Evolutionary conservation across 37 sponge, comb jelly and placozoan species (phyloP).

Genomic region (Lycopodina hypogea): DNA sequence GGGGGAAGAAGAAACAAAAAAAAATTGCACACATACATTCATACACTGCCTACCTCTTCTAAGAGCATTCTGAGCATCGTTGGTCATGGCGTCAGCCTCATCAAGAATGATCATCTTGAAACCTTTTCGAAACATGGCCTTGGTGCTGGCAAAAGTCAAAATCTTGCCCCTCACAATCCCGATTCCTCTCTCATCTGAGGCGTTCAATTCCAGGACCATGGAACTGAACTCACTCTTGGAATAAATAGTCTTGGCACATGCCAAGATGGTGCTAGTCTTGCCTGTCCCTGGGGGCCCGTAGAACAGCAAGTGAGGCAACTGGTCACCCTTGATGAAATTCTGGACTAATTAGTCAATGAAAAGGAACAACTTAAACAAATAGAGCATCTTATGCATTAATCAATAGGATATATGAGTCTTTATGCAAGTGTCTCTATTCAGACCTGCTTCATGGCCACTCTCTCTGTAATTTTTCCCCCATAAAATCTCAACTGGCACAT

Average conservation of each 20-base stretch:
- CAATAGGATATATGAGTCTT: background rate
- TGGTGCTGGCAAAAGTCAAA: slow-evolving; percentile 93
- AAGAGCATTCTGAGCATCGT: slow-evolving; percentile 97
- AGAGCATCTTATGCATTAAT: background rate
- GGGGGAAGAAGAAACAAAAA: no score
- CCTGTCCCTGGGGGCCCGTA: slow-evolving; percentile 99
- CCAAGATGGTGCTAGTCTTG: slow-evolving; percentile 96
- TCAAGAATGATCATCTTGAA: slow-evolving; percentile 96
- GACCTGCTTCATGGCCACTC: no score
- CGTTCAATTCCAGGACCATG: slow-evolving; percentile 98
- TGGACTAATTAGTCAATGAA: slow-evolving; percentile 48
- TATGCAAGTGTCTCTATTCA: background rate
- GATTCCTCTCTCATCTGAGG: slow-evolving; percentile 98
- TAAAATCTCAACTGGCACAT: no score
- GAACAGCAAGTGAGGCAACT: slow-evolving; percentile 93
- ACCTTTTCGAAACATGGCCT: slow-evolving; percentile 88
- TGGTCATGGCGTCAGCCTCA: slow-evolving; percentile 99
- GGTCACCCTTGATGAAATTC: slow-evolving; percentile 82
- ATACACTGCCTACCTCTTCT: slow-evolving; percentile 91
- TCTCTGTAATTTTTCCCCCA: no score
- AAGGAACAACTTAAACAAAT: background rate
- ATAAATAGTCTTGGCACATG: slow-evolving; percentile 87
- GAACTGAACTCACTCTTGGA: slow-evolving; percentile 76
- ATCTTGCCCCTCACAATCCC: slow-evolving; percentile 93
- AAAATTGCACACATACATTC: no score